Evolutionary conservation across 2,888 invertebrate genomes (phyloP), one percentile per base, ranked within the genome.

Genomic region (Pyrrhosoma nymphula): DNA sequence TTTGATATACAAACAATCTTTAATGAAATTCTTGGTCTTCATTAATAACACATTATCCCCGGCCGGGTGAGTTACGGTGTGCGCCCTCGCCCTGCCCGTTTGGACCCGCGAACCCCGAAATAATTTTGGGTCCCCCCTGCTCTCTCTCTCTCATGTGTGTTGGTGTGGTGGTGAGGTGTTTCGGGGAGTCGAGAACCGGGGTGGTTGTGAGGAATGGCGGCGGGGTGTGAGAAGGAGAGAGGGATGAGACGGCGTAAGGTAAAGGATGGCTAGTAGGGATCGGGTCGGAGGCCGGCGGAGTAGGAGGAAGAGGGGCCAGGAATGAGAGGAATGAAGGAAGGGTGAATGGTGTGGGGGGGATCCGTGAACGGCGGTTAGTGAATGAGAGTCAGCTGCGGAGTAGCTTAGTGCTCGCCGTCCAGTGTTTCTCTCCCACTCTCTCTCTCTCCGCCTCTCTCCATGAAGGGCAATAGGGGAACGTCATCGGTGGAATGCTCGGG

Each of bases 21-120:
- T 97, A 97, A 98, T 98, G 97, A 97, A 97, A 97, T 98, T 97
- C 97, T 97, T 97, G 97, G 97, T 97, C 97, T 97, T 98, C 97
- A 97, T 97, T 98, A 98, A 97, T 98, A 97, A 97, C 97, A 97
- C 97, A 97, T 98, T 98, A 97, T 96, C 56, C 96, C 96, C 96
- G 93, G 75, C 47, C 93, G 93, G 93, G 93, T 93, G 93, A 93
- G 93, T 93, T 93, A 93, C 93, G 56, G 55, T 63, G 60, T 20
- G 60, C 93, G 69, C 93, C 69, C 93, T 93, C 90, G 95, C 95
- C 95, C 95, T 95, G 95, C 95, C 93, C 95, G 93, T 63, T 60
- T 93, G 93, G 93, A 69, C 93, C 75, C 69, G 93, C 93, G 69
- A 75, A 63, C 69, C 47, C 60, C 93, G 63, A 93, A 93, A 93